Evolutionary conservation across 2,888 invertebrate species (phyloP).

Genomic region (Cephus pygmeus): DNA sequence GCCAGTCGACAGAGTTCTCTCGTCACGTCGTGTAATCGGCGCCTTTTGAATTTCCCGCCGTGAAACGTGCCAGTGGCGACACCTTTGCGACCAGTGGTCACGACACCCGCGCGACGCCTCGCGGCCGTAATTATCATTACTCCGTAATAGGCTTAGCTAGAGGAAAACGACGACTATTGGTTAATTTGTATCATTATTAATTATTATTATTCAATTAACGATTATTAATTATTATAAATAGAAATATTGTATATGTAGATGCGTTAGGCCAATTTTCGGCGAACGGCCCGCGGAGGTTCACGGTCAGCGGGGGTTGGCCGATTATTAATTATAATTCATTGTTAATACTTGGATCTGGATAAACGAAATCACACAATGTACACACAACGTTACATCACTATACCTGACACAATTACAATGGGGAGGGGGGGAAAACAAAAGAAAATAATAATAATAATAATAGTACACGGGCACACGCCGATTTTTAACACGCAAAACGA

Average conservation of each 20-base stretch:
- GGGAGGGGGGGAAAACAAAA: neutral
- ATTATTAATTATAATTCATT: constrained; percentile 39
- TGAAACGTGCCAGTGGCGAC: neutral
- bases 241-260: constrained; percentile 42
- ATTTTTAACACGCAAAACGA: constrained; percentile 6
- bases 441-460: constrained; percentile 14
- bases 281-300: constrained; percentile 16
- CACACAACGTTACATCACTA: constrained; percentile 9
- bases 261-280: constrained; percentile 44
- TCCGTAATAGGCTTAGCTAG: no score
- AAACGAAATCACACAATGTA: constrained; percentile 11
- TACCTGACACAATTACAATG: no score
- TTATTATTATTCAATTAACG: constrained; percentile 17
- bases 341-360: constrained; percentile 37
- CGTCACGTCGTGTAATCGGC: no score
- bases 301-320: constrained; percentile 37
- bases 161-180: no score
- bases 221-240: constrained; percentile 44
- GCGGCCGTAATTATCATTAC: neutral
- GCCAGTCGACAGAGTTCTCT: no score
- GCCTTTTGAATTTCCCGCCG: no score
- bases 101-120: constrained; percentile 3
- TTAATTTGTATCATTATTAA: constrained; percentile 22
- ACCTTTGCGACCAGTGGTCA: neutral
- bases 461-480: constrained; percentile 25